phyloP scores from a whole-genome alignment of 92 coral and sea anemone species.

The Parazoanthus swiftii region DNA sequence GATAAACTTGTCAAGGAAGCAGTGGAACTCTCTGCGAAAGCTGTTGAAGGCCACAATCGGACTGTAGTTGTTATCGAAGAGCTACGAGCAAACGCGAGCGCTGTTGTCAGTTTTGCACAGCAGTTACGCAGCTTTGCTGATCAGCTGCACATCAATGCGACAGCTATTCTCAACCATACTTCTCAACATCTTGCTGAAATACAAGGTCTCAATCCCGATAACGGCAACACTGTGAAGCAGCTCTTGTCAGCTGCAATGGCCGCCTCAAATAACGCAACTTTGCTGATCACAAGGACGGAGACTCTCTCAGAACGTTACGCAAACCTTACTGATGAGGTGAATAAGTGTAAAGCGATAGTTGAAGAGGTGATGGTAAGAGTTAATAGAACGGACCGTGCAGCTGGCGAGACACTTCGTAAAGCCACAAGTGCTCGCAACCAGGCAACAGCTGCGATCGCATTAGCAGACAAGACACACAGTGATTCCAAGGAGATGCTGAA shows the following conservation, averaged over 20 bases:
- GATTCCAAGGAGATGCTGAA: conserved; percentile 77
- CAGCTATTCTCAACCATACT: conserved; percentile 59
- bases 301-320: conserved; percentile 43
- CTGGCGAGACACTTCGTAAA: conserved; percentile 60
- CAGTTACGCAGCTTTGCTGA: conserved; percentile 47
- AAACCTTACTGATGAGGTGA: conserved; percentile 50
- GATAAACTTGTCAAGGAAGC: conserved; percentile 33
- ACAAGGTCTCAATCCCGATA: conserved; percentile 53
- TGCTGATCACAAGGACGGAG: conserved; percentile 36
- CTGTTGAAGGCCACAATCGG: conserved; percentile 26
- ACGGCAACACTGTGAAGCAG: conserved; percentile 38
- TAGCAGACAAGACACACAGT: conserved; percentile 67
- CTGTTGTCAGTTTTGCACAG: conserved; percentile 42
- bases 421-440: conserved; percentile 59
- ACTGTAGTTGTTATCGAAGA: conserved; percentile 34
- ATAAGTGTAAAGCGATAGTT: conserved; percentile 43
- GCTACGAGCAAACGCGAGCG: conserved; percentile 46
- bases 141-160: conserved; percentile 51
- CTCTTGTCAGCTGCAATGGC: conserved; percentile 46
- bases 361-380: conserved; percentile 51
- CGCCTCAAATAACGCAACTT: conserved; percentile 51
- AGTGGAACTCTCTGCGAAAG: neutral
- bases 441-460: conserved; percentile 69
- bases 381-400: conserved; percentile 30
- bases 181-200: conserved; percentile 41